Evolutionary conservation across 1,140 invertebrate species (phyloP).

Genomic region (Halyomorpha halys): DNA sequence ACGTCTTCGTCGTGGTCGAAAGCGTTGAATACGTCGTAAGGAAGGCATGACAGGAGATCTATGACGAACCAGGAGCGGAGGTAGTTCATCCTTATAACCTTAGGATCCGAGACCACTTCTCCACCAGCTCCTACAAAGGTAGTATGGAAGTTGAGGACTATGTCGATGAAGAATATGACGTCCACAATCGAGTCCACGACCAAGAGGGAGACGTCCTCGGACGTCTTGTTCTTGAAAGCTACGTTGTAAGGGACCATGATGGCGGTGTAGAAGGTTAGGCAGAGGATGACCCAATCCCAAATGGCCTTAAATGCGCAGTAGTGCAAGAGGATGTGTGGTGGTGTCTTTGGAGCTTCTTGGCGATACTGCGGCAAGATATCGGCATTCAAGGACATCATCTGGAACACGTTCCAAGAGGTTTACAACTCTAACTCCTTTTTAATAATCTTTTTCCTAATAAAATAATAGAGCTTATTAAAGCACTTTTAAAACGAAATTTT

Average conservation of each 20-base stretch:
- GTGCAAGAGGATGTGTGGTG: slow-evolving; percentile 92
- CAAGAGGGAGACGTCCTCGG: slow-evolving; percentile 92
- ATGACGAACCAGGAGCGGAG: slow-evolving; percentile 99
- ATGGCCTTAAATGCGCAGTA: slow-evolving; percentile 98
- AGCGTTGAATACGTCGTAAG: slow-evolving; percentile 99
- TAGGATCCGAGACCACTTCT: slow-evolving; percentile 95
- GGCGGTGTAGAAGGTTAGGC: slow-evolving; percentile 99
- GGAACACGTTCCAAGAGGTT: slow-evolving; percentile 21
- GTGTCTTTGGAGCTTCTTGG: slow-evolving; percentile 99
- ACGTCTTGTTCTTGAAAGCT: slow-evolving; percentile 98
- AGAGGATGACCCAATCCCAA: slow-evolving; percentile 99
- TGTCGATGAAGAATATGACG: slow-evolving; percentile 99
- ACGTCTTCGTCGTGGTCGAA: slow-evolving; percentile 98
- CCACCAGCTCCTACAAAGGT: slow-evolving; percentile 98
- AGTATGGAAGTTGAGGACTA: slow-evolving; percentile 99
- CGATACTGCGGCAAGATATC: slow-evolving; percentile 98
- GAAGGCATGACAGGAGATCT: slow-evolving; percentile 95
- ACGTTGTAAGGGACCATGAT: slow-evolving; percentile 99
- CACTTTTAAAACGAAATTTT: no score
- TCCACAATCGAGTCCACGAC: slow-evolving; percentile 98
- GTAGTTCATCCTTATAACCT: slow-evolving; percentile 97
- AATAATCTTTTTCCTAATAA: no score
- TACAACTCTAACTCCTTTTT: no score
- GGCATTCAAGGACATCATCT: slow-evolving; percentile 94
- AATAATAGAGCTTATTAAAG: no score